phyloP scores from a whole-genome alignment of 1,140 invertebrate genomes.

The Scaptodrosophila lebanonensis region DNA sequence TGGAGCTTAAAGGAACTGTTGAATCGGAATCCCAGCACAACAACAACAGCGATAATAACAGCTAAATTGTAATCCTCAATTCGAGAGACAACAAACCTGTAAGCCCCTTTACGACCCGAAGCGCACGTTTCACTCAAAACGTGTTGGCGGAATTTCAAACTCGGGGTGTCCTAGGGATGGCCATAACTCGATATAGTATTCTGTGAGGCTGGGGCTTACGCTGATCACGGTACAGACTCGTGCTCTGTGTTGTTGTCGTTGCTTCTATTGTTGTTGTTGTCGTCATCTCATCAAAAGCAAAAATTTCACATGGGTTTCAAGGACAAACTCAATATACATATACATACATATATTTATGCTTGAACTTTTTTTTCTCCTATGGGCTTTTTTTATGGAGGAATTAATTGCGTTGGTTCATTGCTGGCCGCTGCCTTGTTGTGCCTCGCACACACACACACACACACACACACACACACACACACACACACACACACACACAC shows the following conservation, averaged over 20 bases:
- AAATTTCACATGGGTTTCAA: slow-evolving; percentile 74
- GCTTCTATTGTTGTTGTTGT: slow-evolving; percentile 20
- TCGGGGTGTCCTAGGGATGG: too few species aligned
- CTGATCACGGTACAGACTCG: background rate
- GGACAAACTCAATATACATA: slow-evolving; percentile 50
- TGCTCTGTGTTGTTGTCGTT: slow-evolving; percentile 8
- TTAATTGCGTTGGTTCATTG: slow-evolving; percentile 68
- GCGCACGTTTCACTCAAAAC: too few species aligned
- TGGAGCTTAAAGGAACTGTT: too few species aligned
- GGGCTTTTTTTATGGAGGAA: slow-evolving; percentile 38
- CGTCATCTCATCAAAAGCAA: slow-evolving; percentile 24
- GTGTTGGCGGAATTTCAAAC: too few species aligned
- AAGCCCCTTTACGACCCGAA: too few species aligned
- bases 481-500: too few species aligned
- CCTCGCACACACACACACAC: slow-evolving; percentile 10
- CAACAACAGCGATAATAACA: too few species aligned
- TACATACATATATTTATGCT: slow-evolving; percentile 18
- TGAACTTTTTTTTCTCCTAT: slow-evolving; percentile 8
- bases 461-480: slow-evolving; percentile 12
- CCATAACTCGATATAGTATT: too few species aligned
- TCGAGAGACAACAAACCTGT: too few species aligned
- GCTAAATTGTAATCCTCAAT: too few species aligned
- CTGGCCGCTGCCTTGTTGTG: background rate
- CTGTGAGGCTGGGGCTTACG: too few species aligned
- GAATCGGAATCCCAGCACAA: too few species aligned